phyloP scores from a whole-genome alignment of 2,888 invertebrate genomes.

The Macrosoma leucophasiata region DNA sequence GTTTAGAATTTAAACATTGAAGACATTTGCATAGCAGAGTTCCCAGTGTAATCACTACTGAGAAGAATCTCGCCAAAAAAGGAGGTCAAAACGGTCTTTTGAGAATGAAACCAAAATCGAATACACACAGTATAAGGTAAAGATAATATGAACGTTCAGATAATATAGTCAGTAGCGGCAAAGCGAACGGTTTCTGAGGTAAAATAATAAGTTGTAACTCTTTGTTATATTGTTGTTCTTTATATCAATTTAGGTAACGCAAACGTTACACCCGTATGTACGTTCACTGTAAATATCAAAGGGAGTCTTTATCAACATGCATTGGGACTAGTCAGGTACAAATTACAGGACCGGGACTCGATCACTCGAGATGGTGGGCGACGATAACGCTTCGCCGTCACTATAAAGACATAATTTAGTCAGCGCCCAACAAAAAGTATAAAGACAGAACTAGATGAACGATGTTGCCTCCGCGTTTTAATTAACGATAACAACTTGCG shows the following conservation, averaged over 20 bases:
- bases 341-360: slow-evolving; percentile 58
- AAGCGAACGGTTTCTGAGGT: too few relatives aligned
- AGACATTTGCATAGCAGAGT: too few relatives aligned
- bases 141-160: too few relatives aligned
- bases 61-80: too few relatives aligned
- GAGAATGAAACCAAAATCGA: too few relatives aligned
- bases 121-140: too few relatives aligned
- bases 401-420: slow-evolving; percentile 74
- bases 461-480: slow-evolving; percentile 59
- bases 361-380: slow-evolving; percentile 63
- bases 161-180: too few relatives aligned
- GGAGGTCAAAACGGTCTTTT: too few relatives aligned
- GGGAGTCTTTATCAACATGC: slow-evolving; percentile 40
- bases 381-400: slow-evolving; percentile 56
- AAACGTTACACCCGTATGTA: slow-evolving; percentile 19
- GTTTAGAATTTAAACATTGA: too few relatives aligned
- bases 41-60: too few relatives aligned
- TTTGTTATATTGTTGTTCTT: not conserved
- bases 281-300: slow-evolving; percentile 29
- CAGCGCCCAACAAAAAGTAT: slow-evolving; percentile 58
- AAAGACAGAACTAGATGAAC: slow-evolving; percentile 61
- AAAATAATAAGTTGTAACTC: too few relatives aligned
- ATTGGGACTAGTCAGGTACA: slow-evolving; percentile 64
- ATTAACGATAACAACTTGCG: slow-evolving; percentile 55
- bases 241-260: slow-evolving; percentile 4